phyloP scores from a whole-genome alignment of 2,113 vertebrate genomes.

The Peucedramus taeniatus region DNA sequence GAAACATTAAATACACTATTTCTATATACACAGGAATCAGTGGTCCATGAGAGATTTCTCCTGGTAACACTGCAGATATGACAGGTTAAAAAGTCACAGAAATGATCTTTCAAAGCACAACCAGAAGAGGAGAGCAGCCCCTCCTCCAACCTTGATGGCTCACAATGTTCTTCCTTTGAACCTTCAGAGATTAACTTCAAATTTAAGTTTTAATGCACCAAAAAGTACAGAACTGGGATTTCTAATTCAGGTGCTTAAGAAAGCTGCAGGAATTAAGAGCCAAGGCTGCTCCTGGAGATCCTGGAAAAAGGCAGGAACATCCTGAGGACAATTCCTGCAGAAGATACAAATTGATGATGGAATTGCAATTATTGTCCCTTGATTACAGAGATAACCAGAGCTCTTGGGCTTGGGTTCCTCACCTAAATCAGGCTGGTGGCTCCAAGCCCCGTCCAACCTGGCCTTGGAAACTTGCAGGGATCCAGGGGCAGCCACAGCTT shows the following conservation, averaged over 20 bases:
- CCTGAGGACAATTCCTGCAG: background rate
- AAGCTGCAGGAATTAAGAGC: background rate
- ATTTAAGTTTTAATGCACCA: background rate
- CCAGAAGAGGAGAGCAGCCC: background rate
- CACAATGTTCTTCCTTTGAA: background rate
- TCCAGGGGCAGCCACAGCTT: background rate
- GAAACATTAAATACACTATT: background rate
- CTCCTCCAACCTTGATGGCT: background rate
- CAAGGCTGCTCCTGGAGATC: background rate
- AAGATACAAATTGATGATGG: background rate
- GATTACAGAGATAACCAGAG: background rate
- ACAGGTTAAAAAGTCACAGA: background rate
- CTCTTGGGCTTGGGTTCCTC: background rate
- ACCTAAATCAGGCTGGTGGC: background rate
- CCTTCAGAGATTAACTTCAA: background rate
- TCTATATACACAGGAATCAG: background rate
- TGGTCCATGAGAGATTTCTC: background rate
- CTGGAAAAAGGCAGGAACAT: background rate
- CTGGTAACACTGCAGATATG: background rate
- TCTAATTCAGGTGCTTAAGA: background rate
- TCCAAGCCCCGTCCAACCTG: fast-evolving
- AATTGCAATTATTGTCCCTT: background rate
- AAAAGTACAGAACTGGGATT: background rate
- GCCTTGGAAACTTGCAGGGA: background rate
- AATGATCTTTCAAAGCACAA: background rate